These are phyloP conservation scores for Periophthalmodon schlosseri DNA, from an alignment of 2,113 vertebrate species.

Conservation along the genomic window DNA sequence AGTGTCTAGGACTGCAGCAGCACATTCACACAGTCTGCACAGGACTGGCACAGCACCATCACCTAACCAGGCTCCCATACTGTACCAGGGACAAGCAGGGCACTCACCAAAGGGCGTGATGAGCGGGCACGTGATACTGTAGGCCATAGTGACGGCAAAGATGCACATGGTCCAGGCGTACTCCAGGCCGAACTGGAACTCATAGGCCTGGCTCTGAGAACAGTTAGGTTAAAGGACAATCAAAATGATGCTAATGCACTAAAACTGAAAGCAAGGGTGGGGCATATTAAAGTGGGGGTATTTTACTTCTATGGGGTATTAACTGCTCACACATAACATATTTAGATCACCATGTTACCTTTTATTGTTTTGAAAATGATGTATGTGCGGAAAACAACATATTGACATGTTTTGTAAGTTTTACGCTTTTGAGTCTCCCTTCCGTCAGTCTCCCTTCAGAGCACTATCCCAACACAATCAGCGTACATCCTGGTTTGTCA, in stretches of 20 bases:
- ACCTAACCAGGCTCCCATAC: conserved; percentile 8
- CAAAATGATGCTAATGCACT: not conserved
- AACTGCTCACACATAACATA: too few relatives aligned
- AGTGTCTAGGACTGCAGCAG: conserved; percentile 73
- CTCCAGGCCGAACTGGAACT: conserved; percentile 95
- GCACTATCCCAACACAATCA: too few relatives aligned
- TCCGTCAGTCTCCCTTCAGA: too few relatives aligned
- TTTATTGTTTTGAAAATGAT: too few relatives aligned
- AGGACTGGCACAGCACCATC: conserved; percentile 56
- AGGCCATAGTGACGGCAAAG: conserved; percentile 92
- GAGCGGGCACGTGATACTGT: conserved; percentile 95
- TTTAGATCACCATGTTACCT: too few relatives aligned
- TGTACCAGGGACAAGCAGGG: not conserved
- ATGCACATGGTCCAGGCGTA: conserved; percentile 97
- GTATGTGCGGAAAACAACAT: too few relatives aligned
- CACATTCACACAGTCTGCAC: conserved; percentile 70
- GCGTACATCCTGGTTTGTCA: too few relatives aligned
- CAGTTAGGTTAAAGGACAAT: not conserved
- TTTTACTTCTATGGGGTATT: too few relatives aligned
- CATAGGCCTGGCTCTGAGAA: conserved; percentile 87
- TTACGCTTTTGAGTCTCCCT: too few relatives aligned
- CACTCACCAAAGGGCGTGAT: conserved; percentile 90
- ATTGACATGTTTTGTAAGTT: too few relatives aligned
- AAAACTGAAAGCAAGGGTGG: too few relatives aligned
- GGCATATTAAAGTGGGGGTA: too few relatives aligned